Conservation (phyloP, 2,888 invertebrate genomes). For the Choristoneura rosaceana region DNA sequence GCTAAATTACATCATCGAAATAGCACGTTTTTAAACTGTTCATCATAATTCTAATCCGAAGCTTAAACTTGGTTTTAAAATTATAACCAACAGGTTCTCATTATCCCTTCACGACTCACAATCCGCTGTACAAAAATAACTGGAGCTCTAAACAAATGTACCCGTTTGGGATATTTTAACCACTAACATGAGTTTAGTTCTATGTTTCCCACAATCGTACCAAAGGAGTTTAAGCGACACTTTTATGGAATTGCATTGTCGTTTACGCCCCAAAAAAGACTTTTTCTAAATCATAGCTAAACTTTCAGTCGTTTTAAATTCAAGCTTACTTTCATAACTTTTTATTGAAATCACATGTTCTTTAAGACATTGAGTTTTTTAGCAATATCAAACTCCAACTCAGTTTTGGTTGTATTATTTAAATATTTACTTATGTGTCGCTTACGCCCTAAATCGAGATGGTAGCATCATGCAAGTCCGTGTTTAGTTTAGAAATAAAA, state of each 20-base stretch:
- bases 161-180: conserved; percentile 68
- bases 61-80: conserved; percentile 47
- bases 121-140: conserved; percentile 70
- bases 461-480: conserved; percentile 35
- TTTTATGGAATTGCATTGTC: background rate
- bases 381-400: background rate
- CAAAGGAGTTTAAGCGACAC: background rate
- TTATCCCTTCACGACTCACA: conserved; percentile 61
- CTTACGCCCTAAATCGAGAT: background rate
- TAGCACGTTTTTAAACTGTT: conserved; percentile 21
- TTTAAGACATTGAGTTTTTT: background rate
- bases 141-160: conserved; percentile 61
- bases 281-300: background rate
- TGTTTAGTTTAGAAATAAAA: conserved; percentile 72
- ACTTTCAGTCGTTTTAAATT: no score
- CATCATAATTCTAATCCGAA: conserved; percentile 40
- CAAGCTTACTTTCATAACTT: no score
- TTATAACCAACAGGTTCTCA: conserved; percentile 52
- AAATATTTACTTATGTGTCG: background rate
- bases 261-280: background rate
- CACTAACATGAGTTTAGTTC: conserved; percentile 6
- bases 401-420: background rate
- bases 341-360: background rate
- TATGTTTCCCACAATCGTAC: background rate
- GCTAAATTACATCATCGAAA: conserved; percentile 9